Conservation (phyloP, 2,113 vertebrate genomes). For the Brachypteracias leptosomus region DNA sequence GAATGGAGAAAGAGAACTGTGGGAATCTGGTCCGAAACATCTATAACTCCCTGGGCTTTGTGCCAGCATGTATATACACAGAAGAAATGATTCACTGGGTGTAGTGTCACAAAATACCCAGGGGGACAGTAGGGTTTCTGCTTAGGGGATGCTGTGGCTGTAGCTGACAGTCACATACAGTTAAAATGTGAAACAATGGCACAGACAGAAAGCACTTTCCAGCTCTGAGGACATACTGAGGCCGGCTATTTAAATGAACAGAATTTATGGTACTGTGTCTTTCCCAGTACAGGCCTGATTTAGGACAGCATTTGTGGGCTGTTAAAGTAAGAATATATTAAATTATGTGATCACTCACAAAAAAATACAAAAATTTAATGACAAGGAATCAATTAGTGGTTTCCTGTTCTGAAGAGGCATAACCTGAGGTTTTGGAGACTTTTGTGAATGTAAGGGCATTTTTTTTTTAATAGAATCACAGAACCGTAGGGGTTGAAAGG, state of each 20-base stretch:
- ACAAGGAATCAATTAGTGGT: not conserved
- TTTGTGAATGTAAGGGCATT: not conserved
- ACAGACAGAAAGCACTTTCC: not conserved
- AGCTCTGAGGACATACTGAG: not conserved
- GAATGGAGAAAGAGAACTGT: not conserved
- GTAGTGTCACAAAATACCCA: not conserved
- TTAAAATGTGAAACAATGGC: not conserved
- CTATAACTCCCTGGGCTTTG: not conserved
- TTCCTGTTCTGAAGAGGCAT: not conserved
- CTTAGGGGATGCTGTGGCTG: not conserved
- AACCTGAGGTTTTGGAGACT: not conserved
- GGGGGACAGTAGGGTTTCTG: not conserved
- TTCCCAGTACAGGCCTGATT: not conserved
- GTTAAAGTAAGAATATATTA: not conserved
- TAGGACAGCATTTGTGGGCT: not conserved
- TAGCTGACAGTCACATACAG: not conserved
- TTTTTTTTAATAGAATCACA: no score
- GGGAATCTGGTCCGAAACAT: constrained; percentile 27
- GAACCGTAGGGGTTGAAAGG: no score
- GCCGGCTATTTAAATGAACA: not conserved
- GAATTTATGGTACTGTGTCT: not conserved
- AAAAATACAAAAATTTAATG: not conserved
- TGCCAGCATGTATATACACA: not conserved
- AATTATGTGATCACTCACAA: not conserved
- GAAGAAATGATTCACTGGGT: constrained; percentile 14